Evolutionary conservation across 2,888 invertebrate species (phyloP), one percentile per base, ranked within the genome.

Genomic region (Drosophila neotestacea): DNA sequence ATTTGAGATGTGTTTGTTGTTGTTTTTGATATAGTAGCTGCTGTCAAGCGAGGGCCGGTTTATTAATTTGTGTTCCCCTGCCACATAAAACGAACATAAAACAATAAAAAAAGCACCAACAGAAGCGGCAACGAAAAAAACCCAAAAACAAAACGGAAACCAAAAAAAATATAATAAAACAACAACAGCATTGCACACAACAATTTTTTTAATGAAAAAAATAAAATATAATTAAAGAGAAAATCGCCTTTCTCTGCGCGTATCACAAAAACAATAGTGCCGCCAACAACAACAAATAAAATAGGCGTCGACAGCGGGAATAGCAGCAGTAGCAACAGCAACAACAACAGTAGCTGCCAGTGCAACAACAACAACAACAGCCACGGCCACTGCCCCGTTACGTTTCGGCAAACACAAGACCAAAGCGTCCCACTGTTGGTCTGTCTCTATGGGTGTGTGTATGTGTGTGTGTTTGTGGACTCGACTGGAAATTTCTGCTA

Each of bases 211-310:
- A 84, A 74, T 74, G 70, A 77, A 77, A 71, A 83, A 84, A 77
- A 86, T 81, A 86, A 84, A 84, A 84, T 84, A 86, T 84, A 84
- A 84, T 84, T 84, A 84, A 84, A 84, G 84, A 86, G 84, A 84
- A 84, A 84, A 84, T 81, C 84, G 84, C 84, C 84, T 84, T 84
- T 84, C 84, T 84, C 77, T 83, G 74, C 72, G 75, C 81, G 70
- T 81, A 81, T 79, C 87, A 84, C 87, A 84, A 84, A 84, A 84
- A 84, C 84, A 84, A 84, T 84, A 84, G 87, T 77, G 79, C 77
- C 73, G 70, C 71, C 78, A 80, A 59, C 76, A 78, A 58, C 64
- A 76, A 55, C 55, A 70, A 36, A 48, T 55, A 48, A 65, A 76
- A 60, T 56, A 69, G 65, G 73, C 69, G 76, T 70, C 65, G 81